These are phyloP conservation scores for Drosophila tripunctata DNA, from an alignment of 2,888 invertebrate species.

Conservation along the genomic window DNA sequence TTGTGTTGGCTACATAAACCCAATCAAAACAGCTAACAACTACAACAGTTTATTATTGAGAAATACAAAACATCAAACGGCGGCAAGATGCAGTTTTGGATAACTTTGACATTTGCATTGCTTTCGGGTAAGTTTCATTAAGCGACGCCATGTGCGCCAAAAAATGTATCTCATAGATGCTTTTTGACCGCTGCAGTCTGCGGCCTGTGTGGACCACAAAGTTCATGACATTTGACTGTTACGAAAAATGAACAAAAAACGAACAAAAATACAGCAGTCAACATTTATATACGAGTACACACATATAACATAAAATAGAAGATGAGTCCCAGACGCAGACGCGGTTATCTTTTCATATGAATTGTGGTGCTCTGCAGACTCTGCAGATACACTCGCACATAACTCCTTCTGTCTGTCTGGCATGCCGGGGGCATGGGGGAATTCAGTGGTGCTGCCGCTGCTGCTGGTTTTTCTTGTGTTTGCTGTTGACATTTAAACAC, in stretches of 20 bases:
- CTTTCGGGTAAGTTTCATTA: constrained; percentile 72
- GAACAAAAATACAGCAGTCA: constrained; percentile 2
- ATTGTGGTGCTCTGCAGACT: constrained; percentile 46
- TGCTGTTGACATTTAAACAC: constrained; percentile 76
- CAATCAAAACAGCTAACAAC: constrained; percentile 25
- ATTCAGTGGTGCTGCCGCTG: constrained; percentile 1
- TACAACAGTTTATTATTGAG: constrained; percentile 5
- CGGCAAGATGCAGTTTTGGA: constrained; percentile 74
- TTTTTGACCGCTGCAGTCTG: constrained; percentile 36
- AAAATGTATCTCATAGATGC: constrained; percentile 60
- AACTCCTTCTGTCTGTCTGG: constrained; percentile 51
- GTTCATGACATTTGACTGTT: constrained; percentile 60
- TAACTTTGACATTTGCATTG: constrained; percentile 77
- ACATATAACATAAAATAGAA: constrained; percentile 41
- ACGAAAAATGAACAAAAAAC: constrained; percentile 1
- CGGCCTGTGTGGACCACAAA: constrained; percentile 28
- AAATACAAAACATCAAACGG: constrained; percentile 37
- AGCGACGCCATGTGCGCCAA: constrained; percentile 48
- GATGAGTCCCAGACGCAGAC: constrained; percentile 57
- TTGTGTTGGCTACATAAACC: constrained; percentile 30
- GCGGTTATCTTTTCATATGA: constrained; percentile 64
- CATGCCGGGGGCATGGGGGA: not conserved
- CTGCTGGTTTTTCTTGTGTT: constrained; percentile 62
- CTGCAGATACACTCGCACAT: constrained; percentile 29
- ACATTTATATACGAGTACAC: not conserved